phyloP scores from a whole-genome alignment of 2,888 invertebrate species.

The Drosophila algonquin region DNA sequence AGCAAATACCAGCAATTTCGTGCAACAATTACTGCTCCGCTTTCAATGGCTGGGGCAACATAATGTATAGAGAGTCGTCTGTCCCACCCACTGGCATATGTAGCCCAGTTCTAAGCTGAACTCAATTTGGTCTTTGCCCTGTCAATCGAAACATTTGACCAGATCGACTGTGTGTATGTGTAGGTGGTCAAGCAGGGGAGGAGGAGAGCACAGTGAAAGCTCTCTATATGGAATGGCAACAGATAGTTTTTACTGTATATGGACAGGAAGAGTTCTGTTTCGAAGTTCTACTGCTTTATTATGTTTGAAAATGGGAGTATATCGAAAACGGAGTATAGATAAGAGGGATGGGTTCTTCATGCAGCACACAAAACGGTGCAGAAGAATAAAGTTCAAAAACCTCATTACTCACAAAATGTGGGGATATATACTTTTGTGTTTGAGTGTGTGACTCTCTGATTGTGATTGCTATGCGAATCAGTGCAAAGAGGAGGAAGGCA shows the following conservation, averaged over 20 bases:
- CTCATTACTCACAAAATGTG: constrained; percentile 55
- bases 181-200: not conserved
- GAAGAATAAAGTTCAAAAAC: constrained; percentile 58
- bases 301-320: constrained; percentile 9
- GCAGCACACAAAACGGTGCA: constrained; percentile 24
- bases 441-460: not conserved
- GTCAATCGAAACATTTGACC: constrained; percentile 50
- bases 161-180: constrained; percentile 7
- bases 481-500: constrained; percentile 21
- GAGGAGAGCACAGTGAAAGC: constrained; percentile 8
- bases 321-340: constrained; percentile 20
- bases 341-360: constrained; percentile 16
- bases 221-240: not conserved
- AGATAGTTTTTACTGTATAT: too few species aligned
- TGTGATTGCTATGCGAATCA: constrained; percentile 41
- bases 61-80: constrained; percentile 23
- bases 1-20: constrained; percentile 59
- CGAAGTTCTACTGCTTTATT: not conserved
- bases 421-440: constrained; percentile 1
- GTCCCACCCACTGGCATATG: constrained; percentile 29
- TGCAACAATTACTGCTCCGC: constrained; percentile 39
- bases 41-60: constrained; percentile 44
- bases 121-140: constrained; percentile 43
- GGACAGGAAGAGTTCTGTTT: too few species aligned
- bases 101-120: constrained; percentile 28